phyloP scores from a whole-genome alignment of 2,797 vertebrate species.

The Naso thynnoides region DNA sequence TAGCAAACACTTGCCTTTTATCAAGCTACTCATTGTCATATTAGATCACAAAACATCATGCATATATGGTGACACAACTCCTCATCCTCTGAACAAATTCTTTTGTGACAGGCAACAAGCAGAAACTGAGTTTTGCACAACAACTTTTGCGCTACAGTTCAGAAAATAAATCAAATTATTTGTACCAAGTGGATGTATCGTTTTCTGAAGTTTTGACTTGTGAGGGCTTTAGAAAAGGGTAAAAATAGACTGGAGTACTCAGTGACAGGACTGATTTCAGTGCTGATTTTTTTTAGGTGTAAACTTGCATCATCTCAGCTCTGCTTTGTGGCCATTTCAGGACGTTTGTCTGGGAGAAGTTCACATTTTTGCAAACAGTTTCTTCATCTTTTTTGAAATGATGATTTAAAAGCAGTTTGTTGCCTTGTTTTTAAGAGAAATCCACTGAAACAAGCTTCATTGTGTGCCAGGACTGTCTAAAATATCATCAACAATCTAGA shows the following conservation, averaged over 20 bases:
- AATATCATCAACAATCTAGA: too few species aligned
- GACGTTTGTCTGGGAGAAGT: not conserved
- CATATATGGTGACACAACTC: not conserved
- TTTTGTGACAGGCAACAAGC: not conserved
- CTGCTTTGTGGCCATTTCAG: not conserved
- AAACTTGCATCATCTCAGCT: not conserved
- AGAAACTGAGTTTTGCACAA: too few species aligned
- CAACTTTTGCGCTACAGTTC: not conserved
- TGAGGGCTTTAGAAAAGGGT: too few species aligned
- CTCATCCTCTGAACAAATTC: not conserved
- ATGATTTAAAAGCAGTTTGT: not conserved
- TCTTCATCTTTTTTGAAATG: not conserved
- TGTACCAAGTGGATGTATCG: not conserved
- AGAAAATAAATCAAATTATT: not conserved
- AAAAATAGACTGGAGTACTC: not conserved
- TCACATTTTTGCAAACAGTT: not conserved
- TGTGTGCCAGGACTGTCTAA: not conserved
- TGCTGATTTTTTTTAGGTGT: too few species aligned
- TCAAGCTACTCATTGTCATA: not conserved
- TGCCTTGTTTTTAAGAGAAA: not conserved
- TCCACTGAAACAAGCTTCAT: not conserved
- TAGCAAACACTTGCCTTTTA: too few species aligned
- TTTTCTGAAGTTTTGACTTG: not conserved
- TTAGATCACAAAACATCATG: not conserved
- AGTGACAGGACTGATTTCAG: not conserved